Evolutionary conservation across 2,888 invertebrate species (phyloP), one percentile per base, ranked within the genome.

Genomic region (Drosophila incognita): DNA sequence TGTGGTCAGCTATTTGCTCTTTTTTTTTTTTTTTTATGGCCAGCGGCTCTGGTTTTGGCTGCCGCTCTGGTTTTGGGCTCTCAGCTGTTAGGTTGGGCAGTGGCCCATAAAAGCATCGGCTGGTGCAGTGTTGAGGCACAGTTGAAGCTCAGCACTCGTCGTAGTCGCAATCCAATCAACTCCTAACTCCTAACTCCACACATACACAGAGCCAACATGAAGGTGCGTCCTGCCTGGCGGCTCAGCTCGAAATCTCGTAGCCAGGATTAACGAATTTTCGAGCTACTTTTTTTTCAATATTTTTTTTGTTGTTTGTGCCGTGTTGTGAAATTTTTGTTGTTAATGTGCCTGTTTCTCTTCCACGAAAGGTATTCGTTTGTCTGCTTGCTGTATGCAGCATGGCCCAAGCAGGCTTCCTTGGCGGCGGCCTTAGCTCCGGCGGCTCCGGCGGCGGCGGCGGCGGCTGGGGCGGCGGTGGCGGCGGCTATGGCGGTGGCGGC

Each of bases 371-470:
- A 75, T 87, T 89, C 73, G 84, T 89, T 73, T 89, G 89, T 76
- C 82, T 89, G 83, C 86, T 89, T 31, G 89, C 87, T 65, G 82
- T 71, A 31, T 87, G 87, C 80, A 78, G 84, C 65, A 56, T 86
- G 79, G 87, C 87, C 62, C 86, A 84, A 18, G 88, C 84, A 13
- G 88, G 88, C 58, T 86, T 89, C 80, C 80, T 89, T 54, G 83
- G 85, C 42, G 73, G 83, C 13, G 79, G 71, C 33, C 61, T 82
- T 54, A 78, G 83, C 70, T 73, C 75, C 33, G 84, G 85, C 2
- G 79, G 83, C 8, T n/a, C n/a, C n/a, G 73, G 77, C 2, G 74
- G 82, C 38, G 71, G 48, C 0, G 31, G 40, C 29, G 69, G 48
- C 40, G 77, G 83, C 62, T 78, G 80, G 36, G 29, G 49, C 5